Evolutionary conservation across 2,888 invertebrate species (phyloP).

Genomic region (Apodemia zela): DNA sequence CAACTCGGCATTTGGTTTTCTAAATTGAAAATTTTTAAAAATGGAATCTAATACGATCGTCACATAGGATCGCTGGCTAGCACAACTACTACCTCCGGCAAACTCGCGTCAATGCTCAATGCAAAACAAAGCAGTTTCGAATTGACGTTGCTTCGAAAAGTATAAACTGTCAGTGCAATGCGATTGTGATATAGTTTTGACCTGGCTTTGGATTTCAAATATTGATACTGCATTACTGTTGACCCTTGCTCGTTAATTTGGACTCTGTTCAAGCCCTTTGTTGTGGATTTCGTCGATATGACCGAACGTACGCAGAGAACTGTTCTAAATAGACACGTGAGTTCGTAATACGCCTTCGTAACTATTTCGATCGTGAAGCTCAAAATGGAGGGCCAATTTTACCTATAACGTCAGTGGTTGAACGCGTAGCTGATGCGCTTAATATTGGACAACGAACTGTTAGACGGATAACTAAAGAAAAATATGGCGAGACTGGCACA

Average conservation of each 20-base stretch:
- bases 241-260: conserved; percentile 1
- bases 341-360: background rate
- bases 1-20: no score
- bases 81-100: conserved; percentile 5
- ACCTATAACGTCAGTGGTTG: background rate
- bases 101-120: no score
- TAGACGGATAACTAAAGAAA: no score
- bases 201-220: no score
- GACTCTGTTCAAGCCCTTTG: conserved; percentile 1
- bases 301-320: background rate
- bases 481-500: no score
- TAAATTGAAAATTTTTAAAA: no score
- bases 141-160: conserved; percentile 1
- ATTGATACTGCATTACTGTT: no score
- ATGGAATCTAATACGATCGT: conserved; percentile 5
- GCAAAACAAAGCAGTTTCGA: conserved; percentile 5
- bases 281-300: no score
- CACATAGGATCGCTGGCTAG: conserved; percentile 5
- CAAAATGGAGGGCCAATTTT: background rate
- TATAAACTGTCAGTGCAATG: no score
- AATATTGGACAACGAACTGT: background rate
- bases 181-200: no score
- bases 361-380: background rate
- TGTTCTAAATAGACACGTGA: background rate
- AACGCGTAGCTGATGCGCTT: background rate